A percentile compares a stretch with the other conserved stretches of the same genome.
Conservation (phyloP, 2,888 invertebrate genomes). For the Cerastoderma edule region DNA sequence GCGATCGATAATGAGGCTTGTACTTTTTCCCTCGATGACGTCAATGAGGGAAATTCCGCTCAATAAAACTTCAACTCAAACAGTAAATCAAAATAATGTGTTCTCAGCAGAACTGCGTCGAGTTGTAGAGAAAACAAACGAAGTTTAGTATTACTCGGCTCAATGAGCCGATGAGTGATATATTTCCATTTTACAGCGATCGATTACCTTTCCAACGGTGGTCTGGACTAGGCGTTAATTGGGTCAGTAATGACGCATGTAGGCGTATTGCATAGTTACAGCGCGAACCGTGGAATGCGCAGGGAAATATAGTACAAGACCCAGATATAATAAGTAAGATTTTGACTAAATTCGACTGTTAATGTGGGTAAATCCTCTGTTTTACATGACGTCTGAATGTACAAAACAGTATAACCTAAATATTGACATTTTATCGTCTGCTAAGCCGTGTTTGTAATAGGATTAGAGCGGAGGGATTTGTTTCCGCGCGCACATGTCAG, state of each 20-base stretch:
- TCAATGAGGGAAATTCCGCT: constrained; percentile 32
- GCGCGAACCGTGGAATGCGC: constrained; percentile 23
- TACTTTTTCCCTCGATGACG: constrained; percentile 26
- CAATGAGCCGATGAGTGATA: constrained; percentile 30
- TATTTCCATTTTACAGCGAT: constrained; percentile 17
- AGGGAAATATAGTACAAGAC: constrained; percentile 38
- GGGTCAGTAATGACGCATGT: constrained; percentile 63
- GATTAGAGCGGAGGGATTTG: constrained; percentile 30
- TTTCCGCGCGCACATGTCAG: constrained; percentile 51
- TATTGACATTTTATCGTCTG: constrained; percentile 24
- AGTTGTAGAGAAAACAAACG: constrained; percentile 27
- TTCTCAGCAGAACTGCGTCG: constrained; percentile 9
- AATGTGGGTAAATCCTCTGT: too few species aligned
- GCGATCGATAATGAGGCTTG: constrained; percentile 9
- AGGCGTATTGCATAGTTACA: constrained; percentile 56
- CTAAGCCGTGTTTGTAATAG: constrained; percentile 12
- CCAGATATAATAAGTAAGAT: too few species aligned
- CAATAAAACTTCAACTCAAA: constrained; percentile 21
- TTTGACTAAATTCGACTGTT: too few species aligned
- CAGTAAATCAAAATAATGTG: constrained; percentile 5
- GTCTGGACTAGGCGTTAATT: constrained; percentile 55
- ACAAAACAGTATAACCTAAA: neutral
- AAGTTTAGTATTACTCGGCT: constrained; percentile 23
- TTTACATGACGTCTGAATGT: too few species aligned
- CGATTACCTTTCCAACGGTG: constrained; percentile 32